Base-by-base conservation (phyloP, 2,797 vertebrate genomes). In the Pempheris klunzingeri region DNA sequence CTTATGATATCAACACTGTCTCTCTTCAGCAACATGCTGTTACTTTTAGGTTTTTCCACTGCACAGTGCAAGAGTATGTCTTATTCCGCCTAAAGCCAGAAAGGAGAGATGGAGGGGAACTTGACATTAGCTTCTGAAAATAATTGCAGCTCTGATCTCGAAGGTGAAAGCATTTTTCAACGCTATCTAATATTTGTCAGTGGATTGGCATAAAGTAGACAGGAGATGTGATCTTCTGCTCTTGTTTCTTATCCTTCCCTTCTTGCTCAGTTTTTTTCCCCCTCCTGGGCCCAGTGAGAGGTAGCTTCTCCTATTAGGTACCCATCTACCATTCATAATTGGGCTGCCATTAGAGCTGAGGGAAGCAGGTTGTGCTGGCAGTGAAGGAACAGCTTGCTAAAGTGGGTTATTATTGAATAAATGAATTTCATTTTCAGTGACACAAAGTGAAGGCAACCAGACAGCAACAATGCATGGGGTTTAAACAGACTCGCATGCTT, bases 321-420 rank as follows among this genome's bases (percentile, higher is more conserved):
- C 73, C 70, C 80, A 90, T 89, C 86, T 71, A 87, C 63, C 75
- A 80, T 86, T 92, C 71, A 89, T 88, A 90, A 92, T 89, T 88
- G 80, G 66, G 73, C 81, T 88, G 78, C 85, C 77, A 76, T 91
- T 91, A 88, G 44, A 85, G 81, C 74, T 73, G 61, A 84, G 77
- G 66, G 81, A 90, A 79, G 77, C 80, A 84, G 83, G 67, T 78
- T 83, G 85, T 52, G 71, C 74, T 75, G 70, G 65, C 75, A 78
- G 82, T 62, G 64, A 44, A 60, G 43, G 62, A 83, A 87, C 75
- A 83, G 78, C 74, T 84, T 82, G 82, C 81, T 85, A 86, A 90
- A 89, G 83, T 80, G 81, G 74, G 69, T 80, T 87, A 75, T 86
- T 84, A 90, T 90, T 85, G 80, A 89, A 87, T 88, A 87, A 80